Evolutionary conservation across 2,113 vertebrate species (phyloP), one percentile per base, ranked within the genome.

Genomic region (Siniperca knerii): DNA sequence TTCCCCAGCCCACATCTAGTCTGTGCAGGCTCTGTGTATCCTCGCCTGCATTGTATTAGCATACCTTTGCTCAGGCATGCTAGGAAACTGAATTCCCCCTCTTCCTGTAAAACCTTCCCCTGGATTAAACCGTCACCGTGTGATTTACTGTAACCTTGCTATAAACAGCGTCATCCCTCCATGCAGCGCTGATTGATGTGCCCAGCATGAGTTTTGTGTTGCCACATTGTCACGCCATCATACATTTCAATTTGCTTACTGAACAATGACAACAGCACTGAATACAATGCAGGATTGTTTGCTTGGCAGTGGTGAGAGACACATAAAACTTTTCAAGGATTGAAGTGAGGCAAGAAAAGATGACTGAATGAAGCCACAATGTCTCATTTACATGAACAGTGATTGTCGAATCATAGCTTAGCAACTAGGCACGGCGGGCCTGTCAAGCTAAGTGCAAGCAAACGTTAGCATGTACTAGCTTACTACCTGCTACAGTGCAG

Each of bases 51-150:
- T 86, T 81, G 72, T 79, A 91, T 93, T 91, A 91, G 87, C 93
- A 90, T 93, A 90, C 88, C 86, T 88, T 83, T 84, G 81, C 89
- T 69, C 77, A 15, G 70, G 86, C 84, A 78, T 78, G 77, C 82
- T 52, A 54, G 84, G 61, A 93, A 93, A 93, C 91, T 89, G 88
- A 93, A 93, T 91, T 93, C 92, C 85, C 84, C 75, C 83, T 85
- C 85, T 88, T 92, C 87, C 81, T 89, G 89, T 90, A 87, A 91
- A 86, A 88, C 80, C 84, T 77, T 94, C 78, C 37, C 2, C 4
- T 71, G 90, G 87, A 92, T 90, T 86, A 90, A 91, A 86, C 73
- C 66, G 85, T 93, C 88, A 69, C 37, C 2, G 52, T 50, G 84
- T 91, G 88, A 93, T 92, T 92, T 92, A 90, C 91, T 86, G 87